These are phyloP conservation scores for Indri indri DNA, from an alignment of 2,113 vertebrate genomes.

Conservation along the genomic window DNA sequence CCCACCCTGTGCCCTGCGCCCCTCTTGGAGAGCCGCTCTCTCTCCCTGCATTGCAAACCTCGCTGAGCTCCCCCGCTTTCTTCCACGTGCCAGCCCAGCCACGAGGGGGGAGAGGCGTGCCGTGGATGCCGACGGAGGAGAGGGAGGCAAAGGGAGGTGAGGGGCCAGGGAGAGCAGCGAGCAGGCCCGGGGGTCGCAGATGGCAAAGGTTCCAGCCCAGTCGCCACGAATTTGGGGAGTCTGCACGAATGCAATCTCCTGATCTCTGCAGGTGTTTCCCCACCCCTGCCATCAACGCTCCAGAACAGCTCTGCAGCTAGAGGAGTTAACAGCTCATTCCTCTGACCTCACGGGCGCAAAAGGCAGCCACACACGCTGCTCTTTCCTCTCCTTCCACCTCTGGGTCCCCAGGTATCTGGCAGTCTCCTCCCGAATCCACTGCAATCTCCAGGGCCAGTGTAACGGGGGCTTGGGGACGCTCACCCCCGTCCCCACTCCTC, in stretches of 20 bases:
- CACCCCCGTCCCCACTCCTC: background rate
- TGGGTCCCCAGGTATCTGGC: background rate
- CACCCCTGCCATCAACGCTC: background rate
- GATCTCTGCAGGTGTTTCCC: constrained; percentile 29
- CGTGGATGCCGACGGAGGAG: background rate
- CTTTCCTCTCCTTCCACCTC: background rate
- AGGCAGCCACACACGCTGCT: rapidly evolving
- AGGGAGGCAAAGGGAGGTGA: background rate
- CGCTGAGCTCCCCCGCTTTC: background rate
- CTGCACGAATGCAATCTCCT: background rate
- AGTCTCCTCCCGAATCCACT: background rate
- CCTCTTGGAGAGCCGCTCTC: background rate
- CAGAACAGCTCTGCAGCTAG: background rate
- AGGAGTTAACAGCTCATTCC: background rate
- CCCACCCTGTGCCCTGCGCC: background rate
- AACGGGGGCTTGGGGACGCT: background rate
- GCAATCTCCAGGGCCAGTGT: background rate
- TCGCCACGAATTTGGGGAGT: background rate
- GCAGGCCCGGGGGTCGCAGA: constrained; percentile 1
- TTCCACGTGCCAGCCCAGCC: background rate
- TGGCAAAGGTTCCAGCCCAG: constrained; percentile 37
- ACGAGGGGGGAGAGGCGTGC: background rate
- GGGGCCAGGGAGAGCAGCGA: background rate
- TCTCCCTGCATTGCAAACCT: background rate
- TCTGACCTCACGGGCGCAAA: background rate